These are phyloP conservation scores for Drosophila pegasa DNA, from an alignment of 2,888 invertebrate species.

Conservation along the genomic window DNA sequence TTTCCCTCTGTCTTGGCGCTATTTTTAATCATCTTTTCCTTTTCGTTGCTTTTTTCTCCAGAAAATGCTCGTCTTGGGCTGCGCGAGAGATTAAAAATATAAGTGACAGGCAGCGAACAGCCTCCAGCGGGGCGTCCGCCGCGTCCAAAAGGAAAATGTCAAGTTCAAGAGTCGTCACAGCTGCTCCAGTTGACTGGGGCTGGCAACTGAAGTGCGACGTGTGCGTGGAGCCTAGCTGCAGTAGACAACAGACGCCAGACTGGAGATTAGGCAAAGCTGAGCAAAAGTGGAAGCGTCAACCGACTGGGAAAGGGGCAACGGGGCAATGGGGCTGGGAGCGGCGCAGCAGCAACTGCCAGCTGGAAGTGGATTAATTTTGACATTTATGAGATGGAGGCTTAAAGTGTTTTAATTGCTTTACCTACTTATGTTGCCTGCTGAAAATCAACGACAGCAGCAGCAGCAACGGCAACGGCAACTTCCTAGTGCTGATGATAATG, in stretches of 20 bases:
- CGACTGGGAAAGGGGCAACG: neutral
- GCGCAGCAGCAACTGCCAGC: slow-evolving; percentile 48
- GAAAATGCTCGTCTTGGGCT: slow-evolving; percentile 51
- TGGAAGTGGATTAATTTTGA: slow-evolving; percentile 77
- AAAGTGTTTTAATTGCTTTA: slow-evolving; percentile 75
- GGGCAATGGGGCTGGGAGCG: slow-evolving; percentile 3
- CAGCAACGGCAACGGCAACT: slow-evolving; percentile 11
- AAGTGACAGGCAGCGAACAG: slow-evolving; percentile 63
- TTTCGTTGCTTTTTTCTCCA: slow-evolving; percentile 26
- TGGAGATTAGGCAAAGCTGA: slow-evolving; percentile 31
- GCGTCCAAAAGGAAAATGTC: slow-evolving; percentile 68
- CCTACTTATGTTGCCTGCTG: slow-evolving; percentile 26
- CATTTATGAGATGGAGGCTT: slow-evolving; percentile 74
- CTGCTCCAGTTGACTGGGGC: slow-evolving; percentile 55
- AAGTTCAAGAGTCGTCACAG: slow-evolving; percentile 80
- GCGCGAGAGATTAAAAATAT: slow-evolving; percentile 68
- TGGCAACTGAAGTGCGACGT: slow-evolving; percentile 36
- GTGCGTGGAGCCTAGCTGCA: slow-evolving; percentile 23
- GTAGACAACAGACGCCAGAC: slow-evolving; percentile 15
- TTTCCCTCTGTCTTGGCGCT: slow-evolving; percentile 32
- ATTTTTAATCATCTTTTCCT: slow-evolving; percentile 61
- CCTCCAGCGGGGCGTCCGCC: slow-evolving; percentile 2
- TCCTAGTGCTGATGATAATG: slow-evolving; percentile 20
- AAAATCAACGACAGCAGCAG: slow-evolving; percentile 6
- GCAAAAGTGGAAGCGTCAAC: slow-evolving; percentile 10